Conservation (phyloP, 2,888 invertebrate genomes). For the Cheiracanthium punctorium region DNA sequence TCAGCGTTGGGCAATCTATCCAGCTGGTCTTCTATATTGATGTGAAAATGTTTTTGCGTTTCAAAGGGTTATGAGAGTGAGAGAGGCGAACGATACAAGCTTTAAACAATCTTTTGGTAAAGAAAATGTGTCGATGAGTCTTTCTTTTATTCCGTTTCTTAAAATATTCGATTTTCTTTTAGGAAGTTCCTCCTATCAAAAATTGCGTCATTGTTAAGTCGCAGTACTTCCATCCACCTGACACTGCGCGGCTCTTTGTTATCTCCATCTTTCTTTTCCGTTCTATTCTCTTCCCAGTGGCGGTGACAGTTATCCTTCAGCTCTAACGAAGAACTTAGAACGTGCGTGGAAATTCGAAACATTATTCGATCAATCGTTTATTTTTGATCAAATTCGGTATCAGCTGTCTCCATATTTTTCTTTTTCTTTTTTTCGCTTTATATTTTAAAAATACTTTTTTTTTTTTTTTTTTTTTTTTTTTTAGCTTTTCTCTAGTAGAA, state of each 20-base stretch:
- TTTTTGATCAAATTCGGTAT: conserved; percentile 13
- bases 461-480: too few species aligned
- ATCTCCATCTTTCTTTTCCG: not conserved
- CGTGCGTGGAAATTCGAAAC: conserved; percentile 7
- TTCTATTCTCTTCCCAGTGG: not conserved
- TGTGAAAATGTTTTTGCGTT: too few species aligned
- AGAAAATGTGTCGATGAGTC: too few species aligned
- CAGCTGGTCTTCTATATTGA: too few species aligned
- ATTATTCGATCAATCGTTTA: not conserved
- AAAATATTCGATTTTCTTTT: too few species aligned
- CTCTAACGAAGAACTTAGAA: not conserved
- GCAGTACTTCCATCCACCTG: not conserved
- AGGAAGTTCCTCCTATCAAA: not conserved
- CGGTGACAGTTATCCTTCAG: conserved; percentile 9
- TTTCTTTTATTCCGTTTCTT: too few species aligned
- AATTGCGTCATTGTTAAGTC: not conserved
- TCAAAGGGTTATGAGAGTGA: too few species aligned
- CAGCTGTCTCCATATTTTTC: not conserved
- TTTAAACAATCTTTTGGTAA: too few species aligned
- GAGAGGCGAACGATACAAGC: too few species aligned
- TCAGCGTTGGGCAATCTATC: too few species aligned
- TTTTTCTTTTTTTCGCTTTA: too few species aligned
- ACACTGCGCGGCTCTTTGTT: not conserved
- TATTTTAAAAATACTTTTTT: too few species aligned
- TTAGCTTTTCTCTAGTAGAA: not conserved